Conservation (phyloP, 2,113 vertebrate genomes). For the Haliaeetus leucogaster region DNA sequence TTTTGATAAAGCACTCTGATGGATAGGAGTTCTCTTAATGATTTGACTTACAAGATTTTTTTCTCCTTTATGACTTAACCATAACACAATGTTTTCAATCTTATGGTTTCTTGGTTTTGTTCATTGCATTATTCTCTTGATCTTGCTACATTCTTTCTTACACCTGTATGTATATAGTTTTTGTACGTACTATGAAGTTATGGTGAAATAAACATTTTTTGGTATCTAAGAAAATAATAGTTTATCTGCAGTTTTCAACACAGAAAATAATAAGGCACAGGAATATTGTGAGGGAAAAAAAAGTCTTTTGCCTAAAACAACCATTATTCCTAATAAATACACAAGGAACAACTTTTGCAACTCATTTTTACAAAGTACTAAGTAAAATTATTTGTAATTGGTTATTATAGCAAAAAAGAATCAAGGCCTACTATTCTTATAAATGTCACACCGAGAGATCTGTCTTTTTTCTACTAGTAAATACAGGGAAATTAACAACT, state of each 20-base stretch:
- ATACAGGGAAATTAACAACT: neutral
- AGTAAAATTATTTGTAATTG: neutral
- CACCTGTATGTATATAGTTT: no score
- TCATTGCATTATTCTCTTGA: neutral
- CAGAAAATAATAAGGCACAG: no score
- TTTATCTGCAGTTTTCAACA: no score
- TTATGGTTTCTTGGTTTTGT: neutral
- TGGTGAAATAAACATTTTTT: no score
- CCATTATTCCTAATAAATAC: neutral
- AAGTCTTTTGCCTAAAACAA: neutral
- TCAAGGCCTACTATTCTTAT: neutral
- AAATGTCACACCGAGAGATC: neutral
- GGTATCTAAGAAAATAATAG: no score
- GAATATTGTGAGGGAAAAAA: neutral
- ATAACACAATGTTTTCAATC: neutral
- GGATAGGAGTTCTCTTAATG: neutral
- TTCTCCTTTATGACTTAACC: neutral
- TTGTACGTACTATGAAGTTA: no score
- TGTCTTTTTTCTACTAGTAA: neutral
- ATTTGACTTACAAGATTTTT: neutral
- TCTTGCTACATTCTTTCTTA: no score
- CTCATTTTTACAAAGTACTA: neutral
- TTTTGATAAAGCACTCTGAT: neutral
- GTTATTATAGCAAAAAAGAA: neutral
- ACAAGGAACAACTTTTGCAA: neutral